Conservation (phyloP, 2,113 vertebrate genomes). For the Eulacestoma nigropectus region DNA sequence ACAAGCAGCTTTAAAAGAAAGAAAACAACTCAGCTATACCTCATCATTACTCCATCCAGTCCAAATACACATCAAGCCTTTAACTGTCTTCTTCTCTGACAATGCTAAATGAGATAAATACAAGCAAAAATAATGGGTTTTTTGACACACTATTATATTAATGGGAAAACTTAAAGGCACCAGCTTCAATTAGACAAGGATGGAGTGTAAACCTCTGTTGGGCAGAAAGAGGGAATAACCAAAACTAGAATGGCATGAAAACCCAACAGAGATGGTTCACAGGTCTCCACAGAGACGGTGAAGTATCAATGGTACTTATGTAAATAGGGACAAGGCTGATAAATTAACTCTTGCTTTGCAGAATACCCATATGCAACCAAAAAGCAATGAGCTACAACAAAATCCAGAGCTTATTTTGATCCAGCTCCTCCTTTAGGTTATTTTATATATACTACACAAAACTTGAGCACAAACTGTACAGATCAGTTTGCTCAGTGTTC, state of each 20-base stretch:
- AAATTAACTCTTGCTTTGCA: not conserved
- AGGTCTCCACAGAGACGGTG: accelerated
- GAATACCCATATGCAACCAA: not conserved
- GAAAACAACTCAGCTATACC: not conserved
- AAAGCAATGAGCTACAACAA: not conserved
- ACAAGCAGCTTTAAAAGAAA: not conserved
- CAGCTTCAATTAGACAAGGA: not conserved
- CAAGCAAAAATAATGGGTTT: not conserved
- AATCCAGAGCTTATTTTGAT: not conserved
- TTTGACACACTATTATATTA: not conserved
- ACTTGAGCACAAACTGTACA: not conserved
- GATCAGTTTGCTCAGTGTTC: not conserved
- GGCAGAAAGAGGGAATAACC: not conserved
- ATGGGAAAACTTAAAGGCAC: not conserved
- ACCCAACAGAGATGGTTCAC: not conserved
- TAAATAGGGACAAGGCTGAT: not conserved
- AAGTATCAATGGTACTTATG: not conserved
- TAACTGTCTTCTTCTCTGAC: not conserved
- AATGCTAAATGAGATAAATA: not conserved
- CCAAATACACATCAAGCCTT: not conserved
- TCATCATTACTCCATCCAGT: not conserved
- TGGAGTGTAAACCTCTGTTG: not conserved
- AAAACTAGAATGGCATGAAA: not conserved
- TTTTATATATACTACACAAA: not conserved
- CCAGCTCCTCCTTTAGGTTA: not conserved